Percentiles rank a stretch among this genome's conserved stretches.
Evolutionary conservation across 2,797 vertebrate species (phyloP).

Genomic region (Coreius guichenoti): DNA sequence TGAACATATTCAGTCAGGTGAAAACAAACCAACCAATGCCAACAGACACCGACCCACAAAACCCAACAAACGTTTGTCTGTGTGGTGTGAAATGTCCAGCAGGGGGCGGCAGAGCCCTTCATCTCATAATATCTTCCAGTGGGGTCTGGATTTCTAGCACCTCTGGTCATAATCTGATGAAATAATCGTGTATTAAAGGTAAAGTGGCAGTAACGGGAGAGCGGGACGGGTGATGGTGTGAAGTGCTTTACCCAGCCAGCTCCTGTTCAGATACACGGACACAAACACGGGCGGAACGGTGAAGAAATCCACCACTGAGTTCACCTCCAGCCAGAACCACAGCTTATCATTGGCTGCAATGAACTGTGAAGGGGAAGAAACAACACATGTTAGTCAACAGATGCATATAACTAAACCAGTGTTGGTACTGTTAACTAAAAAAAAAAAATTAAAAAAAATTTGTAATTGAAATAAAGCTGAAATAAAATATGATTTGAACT

Average conservation of each 20-base stretch:
- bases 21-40: no score
- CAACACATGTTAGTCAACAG: background rate
- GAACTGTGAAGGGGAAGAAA: constrained; percentile 77
- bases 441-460: no score
- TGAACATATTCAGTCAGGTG: no score
- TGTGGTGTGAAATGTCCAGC: constrained; percentile 57
- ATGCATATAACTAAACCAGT: background rate
- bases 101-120: constrained; percentile 58
- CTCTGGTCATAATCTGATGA: background rate
- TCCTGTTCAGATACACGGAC: constrained; percentile 97
- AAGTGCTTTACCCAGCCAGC: constrained; percentile 90
- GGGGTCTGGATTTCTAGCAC: constrained; percentile 1
- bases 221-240: background rate
- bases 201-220: background rate
- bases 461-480: background rate
- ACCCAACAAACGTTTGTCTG: no score
- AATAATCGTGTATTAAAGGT: background rate
- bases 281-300: constrained; percentile 97
- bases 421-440: background rate
- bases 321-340: constrained; percentile 99
- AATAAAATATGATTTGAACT: background rate
- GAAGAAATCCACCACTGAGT: constrained; percentile 98
- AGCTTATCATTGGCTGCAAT: constrained; percentile 98
- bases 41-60: no score
- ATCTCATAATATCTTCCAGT: background rate